These are phyloP conservation scores for Typhlichthys eigenmanni DNA, from an alignment of 2,797 vertebrate species.

Conservation along the genomic window DNA sequence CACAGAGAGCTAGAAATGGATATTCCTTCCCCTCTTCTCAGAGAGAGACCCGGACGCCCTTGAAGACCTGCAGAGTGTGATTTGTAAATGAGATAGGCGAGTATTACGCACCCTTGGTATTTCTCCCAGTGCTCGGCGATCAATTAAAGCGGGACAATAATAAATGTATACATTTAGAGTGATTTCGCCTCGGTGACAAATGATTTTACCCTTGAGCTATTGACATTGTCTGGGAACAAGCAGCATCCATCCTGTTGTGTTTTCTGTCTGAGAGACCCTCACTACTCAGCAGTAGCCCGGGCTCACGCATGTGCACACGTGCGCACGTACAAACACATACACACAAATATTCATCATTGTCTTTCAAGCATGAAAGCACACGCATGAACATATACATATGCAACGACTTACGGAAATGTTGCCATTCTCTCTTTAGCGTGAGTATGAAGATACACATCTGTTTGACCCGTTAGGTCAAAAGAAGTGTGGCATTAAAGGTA, in stretches of 20 bases:
- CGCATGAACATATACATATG: neutral
- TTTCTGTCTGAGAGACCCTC: slow-evolving; percentile 75
- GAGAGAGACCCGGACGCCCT: slow-evolving; percentile 67
- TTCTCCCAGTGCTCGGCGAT: slow-evolving; percentile 75
- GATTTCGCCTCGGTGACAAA: slow-evolving; percentile 78
- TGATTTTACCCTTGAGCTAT: slow-evolving; percentile 85
- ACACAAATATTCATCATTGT: slow-evolving; percentile 15
- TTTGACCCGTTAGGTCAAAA: slow-evolving; percentile 68
- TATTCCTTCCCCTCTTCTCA: slow-evolving; percentile 51
- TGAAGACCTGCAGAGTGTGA: slow-evolving; percentile 72
- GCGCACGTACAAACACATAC: slow-evolving; percentile 24
- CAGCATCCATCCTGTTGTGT: slow-evolving; percentile 77
- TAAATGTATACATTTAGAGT: slow-evolving; percentile 84
- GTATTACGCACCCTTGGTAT: slow-evolving; percentile 79
- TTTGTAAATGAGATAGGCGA: slow-evolving; percentile 80
- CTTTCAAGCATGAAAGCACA: slow-evolving; percentile 18
- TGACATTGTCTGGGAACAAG: slow-evolving; percentile 81
- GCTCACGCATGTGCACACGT: slow-evolving; percentile 16
- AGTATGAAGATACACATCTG: slow-evolving; percentile 6
- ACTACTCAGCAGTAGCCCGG: slow-evolving; percentile 65
- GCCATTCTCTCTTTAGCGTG: slow-evolving; percentile 16
- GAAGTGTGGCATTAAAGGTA: slow-evolving; percentile 81
- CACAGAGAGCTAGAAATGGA: slow-evolving; percentile 38
- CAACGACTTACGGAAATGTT: too few relatives aligned
- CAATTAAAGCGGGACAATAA: slow-evolving; percentile 83